These are phyloP conservation scores for Acestrorhynchus altus DNA, from an alignment of 2,797 vertebrate species.

Conservation along the genomic window DNA sequence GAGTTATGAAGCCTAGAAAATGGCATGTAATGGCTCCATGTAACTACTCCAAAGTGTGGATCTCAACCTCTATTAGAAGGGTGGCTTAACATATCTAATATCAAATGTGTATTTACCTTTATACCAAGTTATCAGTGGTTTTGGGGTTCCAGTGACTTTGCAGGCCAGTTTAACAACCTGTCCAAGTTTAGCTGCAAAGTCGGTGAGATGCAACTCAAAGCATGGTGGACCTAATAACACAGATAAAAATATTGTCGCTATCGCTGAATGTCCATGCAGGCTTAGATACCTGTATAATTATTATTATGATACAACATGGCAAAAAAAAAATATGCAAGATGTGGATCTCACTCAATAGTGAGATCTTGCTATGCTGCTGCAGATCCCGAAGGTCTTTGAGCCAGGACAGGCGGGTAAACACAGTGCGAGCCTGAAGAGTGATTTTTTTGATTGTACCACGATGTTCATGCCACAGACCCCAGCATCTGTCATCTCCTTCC, in stretches of 20 bases:
- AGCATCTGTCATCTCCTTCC: conserved; percentile 90
- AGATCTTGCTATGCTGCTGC: conserved; percentile 84
- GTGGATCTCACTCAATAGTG: conserved; percentile 83
- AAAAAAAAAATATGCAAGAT: too few species aligned
- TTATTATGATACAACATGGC: too few species aligned
- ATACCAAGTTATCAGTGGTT: conserved; percentile 88
- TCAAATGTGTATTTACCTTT: conserved; percentile 81
- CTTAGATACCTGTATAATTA: too few species aligned
- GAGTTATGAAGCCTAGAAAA: too few species aligned
- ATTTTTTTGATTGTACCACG: conserved; percentile 91
- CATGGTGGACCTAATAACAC: conserved; percentile 81
- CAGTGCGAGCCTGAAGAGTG: conserved; percentile 87
- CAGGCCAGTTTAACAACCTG: conserved; percentile 94
- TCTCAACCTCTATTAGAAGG: too few species aligned
- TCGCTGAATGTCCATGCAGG: too few species aligned
- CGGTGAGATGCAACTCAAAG: conserved; percentile 85
- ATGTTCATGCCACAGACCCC: conserved; percentile 94
- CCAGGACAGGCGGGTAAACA: conserved; percentile 91
- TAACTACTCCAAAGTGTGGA: too few species aligned
- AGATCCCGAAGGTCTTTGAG: conserved; percentile 91
- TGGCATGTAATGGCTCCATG: too few species aligned
- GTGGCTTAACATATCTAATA: too few species aligned
- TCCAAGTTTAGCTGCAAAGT: conserved; percentile 86
- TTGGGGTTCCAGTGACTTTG: conserved; percentile 87
- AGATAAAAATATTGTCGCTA: neutral